A percentile compares a stretch with the other conserved stretches of the same genome.
Evolutionary conservation across 2,113 vertebrate genomes (phyloP).

Genomic region (Neodontobutis hainanensis): DNA sequence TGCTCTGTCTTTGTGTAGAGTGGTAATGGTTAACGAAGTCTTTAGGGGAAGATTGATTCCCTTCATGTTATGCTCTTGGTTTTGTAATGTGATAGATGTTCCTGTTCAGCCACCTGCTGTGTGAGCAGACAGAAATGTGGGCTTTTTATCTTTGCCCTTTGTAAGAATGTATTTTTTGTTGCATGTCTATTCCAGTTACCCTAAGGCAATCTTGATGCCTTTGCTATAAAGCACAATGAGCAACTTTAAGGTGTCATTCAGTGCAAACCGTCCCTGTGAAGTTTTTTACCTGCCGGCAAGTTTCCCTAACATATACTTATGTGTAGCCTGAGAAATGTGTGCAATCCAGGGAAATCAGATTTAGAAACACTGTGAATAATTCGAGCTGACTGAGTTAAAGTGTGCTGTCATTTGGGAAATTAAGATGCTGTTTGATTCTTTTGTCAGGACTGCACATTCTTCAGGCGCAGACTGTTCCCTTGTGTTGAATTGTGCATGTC

Average conservation of each 20-base stretch:
- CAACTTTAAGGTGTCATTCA: slow-evolving; percentile 9
- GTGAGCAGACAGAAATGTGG: slow-evolving; percentile 47
- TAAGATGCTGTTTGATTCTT: slow-evolving; percentile 12
- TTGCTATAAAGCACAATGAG: slow-evolving; percentile 5
- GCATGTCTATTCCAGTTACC: neutral
- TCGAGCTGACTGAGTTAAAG: slow-evolving; percentile 28
- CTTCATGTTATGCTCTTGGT: slow-evolving; percentile 32
- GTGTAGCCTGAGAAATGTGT: too few relatives aligned
- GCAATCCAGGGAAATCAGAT: too few relatives aligned
- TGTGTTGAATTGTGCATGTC: slow-evolving; percentile 29
- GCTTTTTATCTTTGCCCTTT: slow-evolving; percentile 28
- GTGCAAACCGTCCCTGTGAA: neutral
- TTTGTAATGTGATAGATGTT: slow-evolving; percentile 52
- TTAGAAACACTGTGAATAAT: too few relatives aligned
- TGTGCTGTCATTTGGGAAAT: slow-evolving; percentile 32
- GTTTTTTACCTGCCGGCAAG: slow-evolving; percentile 1
- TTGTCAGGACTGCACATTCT: slow-evolving; percentile 20
- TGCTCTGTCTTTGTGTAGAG: slow-evolving; percentile 6
- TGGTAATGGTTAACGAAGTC: slow-evolving; percentile 36
- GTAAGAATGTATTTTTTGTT: slow-evolving; percentile 12
- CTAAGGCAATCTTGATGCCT: slow-evolving; percentile 13
- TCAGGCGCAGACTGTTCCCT: slow-evolving; percentile 26
- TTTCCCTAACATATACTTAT: neutral
- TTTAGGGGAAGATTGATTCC: slow-evolving; percentile 52
- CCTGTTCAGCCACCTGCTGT: slow-evolving; percentile 41